Evolutionary conservation across 2,888 invertebrate genomes (phyloP), one percentile per base, ranked within the genome.

Genomic region (Pterobdella sp.): DNA sequence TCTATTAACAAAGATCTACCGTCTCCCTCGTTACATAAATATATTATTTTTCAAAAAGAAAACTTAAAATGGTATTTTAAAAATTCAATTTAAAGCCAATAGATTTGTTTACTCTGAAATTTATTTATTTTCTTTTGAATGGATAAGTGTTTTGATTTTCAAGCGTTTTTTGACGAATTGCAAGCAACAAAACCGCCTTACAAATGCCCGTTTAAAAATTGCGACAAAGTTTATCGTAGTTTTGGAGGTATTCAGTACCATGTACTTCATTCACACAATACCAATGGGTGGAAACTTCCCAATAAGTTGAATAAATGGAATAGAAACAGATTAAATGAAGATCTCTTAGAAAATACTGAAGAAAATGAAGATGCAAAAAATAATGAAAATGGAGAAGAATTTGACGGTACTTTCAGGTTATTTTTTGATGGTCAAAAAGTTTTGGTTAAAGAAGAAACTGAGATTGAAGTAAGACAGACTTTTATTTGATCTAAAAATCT

Each of bases 171-270:
- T 82, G 90, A 90, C 83, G 91, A 91, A 85, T 87, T 92, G 77
- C 87, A 89, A 74, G 89, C 89, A 78, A 90, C 90, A 81, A 90
- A 90, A 81, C 92, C 93, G 72, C 93, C 93, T 70, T 93, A 91
- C 84, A 88, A 89, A 79, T 94, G 93, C 81, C 93, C 93, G 10
- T 87, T 92, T 72, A 89, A 89, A 79, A 90, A 90, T 80, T 93
- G 93, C 85, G 90, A 90, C 78, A 90, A 90, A 82, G 89, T 90
- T 32, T 93, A 93, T 84, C 92, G 92, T 84, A 91, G 91, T 76
- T 88, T 91, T 76, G 90, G 90, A 79, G 93, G 93, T 0, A 87
- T 93, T 78, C 91, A 92, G 81, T 91, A 91, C 82, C 93, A 93
- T 82, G 84, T 93, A 78, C 89, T 90, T 77, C 90, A 91, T 82